Conservation (phyloP, 2,888 invertebrate genomes). For the Lucinisca nassula region DNA sequence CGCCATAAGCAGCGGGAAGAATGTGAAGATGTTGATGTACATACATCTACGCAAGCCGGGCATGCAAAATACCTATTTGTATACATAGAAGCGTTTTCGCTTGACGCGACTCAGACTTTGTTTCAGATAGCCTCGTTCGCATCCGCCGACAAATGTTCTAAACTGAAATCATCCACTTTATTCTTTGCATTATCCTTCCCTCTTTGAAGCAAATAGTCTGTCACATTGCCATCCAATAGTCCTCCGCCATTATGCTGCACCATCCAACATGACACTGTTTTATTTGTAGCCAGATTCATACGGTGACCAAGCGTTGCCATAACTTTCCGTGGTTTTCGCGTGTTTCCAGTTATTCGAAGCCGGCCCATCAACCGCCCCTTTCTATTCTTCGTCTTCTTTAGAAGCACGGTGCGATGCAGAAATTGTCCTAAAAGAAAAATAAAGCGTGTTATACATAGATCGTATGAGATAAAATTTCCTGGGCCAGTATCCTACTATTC, state of each 20-base stretch:
- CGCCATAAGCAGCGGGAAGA: too few species aligned
- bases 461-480: too few species aligned
- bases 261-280: conserved; percentile 80
- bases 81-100: too few species aligned
- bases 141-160: background rate
- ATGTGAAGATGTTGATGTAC: too few species aligned
- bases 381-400: conserved; percentile 72
- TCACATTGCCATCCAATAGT: conserved; percentile 77
- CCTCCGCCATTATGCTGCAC: conserved; percentile 76
- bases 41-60: too few species aligned
- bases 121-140: too few species aligned
- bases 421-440: conserved; percentile 71
- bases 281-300: conserved; percentile 77
- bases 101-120: too few species aligned
- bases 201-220: conserved; percentile 66
- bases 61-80: too few species aligned
- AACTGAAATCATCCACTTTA: background rate
- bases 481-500: too few species aligned
- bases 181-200: background rate
- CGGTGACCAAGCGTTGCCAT: conserved; percentile 78
- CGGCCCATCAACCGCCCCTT: conserved; percentile 71
- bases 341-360: conserved; percentile 72
- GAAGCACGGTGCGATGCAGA: conserved; percentile 69
- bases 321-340: conserved; percentile 65
- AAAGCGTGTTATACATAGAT: too few species aligned